Conservation (phyloP, 2,797 vertebrate genomes). For the Zalophus californianus region DNA sequence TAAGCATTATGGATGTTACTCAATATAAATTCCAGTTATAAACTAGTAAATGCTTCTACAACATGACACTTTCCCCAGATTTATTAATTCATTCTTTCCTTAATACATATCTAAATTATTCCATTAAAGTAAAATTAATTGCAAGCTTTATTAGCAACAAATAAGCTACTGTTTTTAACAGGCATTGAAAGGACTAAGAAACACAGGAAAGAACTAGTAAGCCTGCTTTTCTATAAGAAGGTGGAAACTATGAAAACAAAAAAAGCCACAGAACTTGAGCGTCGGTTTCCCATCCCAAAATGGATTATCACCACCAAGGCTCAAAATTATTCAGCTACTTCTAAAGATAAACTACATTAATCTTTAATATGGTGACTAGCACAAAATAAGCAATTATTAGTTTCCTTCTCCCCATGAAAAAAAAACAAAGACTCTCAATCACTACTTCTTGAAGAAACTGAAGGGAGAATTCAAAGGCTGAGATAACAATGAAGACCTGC, state of each 20-base stretch:
- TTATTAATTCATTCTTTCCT: constrained; percentile 15
- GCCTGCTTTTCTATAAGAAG: background rate
- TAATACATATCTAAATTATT: background rate
- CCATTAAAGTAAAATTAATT: constrained; percentile 28
- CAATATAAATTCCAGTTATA: background rate
- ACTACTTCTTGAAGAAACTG: background rate
- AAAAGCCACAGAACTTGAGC: background rate
- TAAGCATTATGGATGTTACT: background rate
- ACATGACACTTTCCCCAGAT: background rate
- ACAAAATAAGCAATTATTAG: constrained; percentile 14
- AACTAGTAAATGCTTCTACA: background rate
- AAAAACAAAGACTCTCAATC: background rate
- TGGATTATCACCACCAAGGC: background rate
- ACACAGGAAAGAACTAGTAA: background rate
- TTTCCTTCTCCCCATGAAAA: background rate
- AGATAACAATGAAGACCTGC: background rate
- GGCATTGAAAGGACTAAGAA: background rate
- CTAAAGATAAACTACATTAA: constrained; percentile 1
- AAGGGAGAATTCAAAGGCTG: background rate
- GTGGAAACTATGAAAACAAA: background rate
- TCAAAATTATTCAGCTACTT: constrained; percentile 12
- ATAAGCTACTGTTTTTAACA: background rate
- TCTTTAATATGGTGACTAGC: background rate
- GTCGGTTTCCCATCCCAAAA: background rate
- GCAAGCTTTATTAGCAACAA: background rate